Percentiles rank a stretch among this genome's conserved stretches.
Evolutionary conservation across 2,888 invertebrate genomes (phyloP).

Genomic region (Volucella inanis): DNA sequence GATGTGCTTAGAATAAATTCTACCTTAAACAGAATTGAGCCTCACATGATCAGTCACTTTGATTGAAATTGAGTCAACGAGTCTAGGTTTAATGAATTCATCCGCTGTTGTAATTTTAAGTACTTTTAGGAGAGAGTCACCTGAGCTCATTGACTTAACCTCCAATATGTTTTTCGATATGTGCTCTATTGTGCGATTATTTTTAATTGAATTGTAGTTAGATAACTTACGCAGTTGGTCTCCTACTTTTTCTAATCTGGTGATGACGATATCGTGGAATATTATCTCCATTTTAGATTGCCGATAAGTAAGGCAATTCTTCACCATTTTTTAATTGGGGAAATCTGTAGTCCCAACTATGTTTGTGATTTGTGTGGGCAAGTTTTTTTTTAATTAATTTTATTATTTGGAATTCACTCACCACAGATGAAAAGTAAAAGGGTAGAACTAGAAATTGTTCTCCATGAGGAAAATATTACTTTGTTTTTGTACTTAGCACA

Average conservation of each 20-base stretch:
- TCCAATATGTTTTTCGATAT: slow-evolving; percentile 13
- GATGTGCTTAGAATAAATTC: too few relatives aligned
- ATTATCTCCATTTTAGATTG: not conserved
- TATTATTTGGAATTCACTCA: too few relatives aligned
- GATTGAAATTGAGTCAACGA: too few relatives aligned
- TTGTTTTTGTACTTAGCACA: too few relatives aligned
- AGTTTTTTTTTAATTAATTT: too few relatives aligned
- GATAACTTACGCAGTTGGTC: slow-evolving; percentile 1
- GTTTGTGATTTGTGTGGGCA: too few relatives aligned
- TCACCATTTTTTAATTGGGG: not conserved
- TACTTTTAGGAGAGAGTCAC: slow-evolving; percentile 19
- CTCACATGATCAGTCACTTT: too few relatives aligned
- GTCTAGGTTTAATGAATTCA: not conserved
- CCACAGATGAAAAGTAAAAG: too few relatives aligned
- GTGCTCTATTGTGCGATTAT: not conserved
- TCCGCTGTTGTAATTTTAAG: not conserved
- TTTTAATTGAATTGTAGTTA: slow-evolving; percentile 13
- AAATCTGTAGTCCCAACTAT: too few relatives aligned
- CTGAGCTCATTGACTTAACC: slow-evolving; percentile 25
- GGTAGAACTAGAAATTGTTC: too few relatives aligned
- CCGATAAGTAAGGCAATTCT: not conserved
- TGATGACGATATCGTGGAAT: slow-evolving; percentile 9
- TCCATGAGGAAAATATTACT: too few relatives aligned
- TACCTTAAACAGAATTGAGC: too few relatives aligned
- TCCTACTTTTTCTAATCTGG: slow-evolving; percentile 18